phyloP scores from a whole-genome alignment of 2,113 vertebrate species.

The Phocoena phocoena region DNA sequence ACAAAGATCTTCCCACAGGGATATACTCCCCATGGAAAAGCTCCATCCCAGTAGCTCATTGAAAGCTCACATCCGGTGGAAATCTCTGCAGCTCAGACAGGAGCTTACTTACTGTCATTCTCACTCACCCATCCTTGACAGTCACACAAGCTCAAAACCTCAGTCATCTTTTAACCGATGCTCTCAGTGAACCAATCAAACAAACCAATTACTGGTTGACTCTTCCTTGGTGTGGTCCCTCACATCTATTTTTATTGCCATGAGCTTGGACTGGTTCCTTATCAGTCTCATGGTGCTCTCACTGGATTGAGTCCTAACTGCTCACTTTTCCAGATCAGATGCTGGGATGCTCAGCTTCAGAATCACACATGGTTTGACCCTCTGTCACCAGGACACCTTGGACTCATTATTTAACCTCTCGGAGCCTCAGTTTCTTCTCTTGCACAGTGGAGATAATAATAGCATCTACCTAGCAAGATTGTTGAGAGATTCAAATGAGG shows the following conservation, averaged over 20 bases:
- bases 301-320: neutral
- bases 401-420: neutral
- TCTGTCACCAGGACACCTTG: neutral
- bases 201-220: neutral
- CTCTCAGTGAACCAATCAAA: neutral
- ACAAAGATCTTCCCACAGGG: neutral
- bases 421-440: no score
- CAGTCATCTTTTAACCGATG: neutral
- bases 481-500: neutral
- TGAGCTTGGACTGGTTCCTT: neutral
- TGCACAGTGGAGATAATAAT: no score
- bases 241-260: neutral
- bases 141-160: neutral
- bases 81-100: neutral
- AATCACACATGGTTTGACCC: no score
- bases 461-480: neutral
- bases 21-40: neutral
- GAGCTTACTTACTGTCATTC: neutral
- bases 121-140: neutral
- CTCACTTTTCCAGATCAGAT: neutral
- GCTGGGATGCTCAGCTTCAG: neutral
- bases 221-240: neutral
- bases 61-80: neutral
- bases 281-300: neutral
- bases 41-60: no score